These are phyloP conservation scores for Acanthosepion esculentum DNA, from an alignment of 2,888 invertebrate genomes.

Conservation along the genomic window DNA sequence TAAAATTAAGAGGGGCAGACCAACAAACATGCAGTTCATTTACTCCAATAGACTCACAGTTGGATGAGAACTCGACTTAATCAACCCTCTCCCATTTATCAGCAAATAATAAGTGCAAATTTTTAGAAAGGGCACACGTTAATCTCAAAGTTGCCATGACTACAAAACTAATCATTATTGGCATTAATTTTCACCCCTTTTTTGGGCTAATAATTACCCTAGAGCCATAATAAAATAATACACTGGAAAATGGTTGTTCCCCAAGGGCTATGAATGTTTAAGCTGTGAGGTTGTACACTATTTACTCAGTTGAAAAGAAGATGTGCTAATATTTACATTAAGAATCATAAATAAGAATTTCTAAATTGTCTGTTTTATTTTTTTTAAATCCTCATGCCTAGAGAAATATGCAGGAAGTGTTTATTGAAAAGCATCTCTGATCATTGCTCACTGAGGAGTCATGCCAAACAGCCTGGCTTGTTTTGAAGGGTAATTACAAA, in stretches of 20 bases:
- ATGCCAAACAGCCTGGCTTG: no score
- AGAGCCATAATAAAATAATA: not conserved
- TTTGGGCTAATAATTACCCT: not conserved
- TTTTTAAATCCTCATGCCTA: not conserved
- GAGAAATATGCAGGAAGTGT: not conserved
- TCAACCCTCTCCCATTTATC: not conserved
- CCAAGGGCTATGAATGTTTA: not conserved
- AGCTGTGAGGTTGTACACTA: not conserved
- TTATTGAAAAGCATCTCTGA: not conserved
- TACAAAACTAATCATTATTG: not conserved
- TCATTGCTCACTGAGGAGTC: not conserved
- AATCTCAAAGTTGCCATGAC: not conserved
- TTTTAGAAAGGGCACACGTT: conserved; percentile 15
- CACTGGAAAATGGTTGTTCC: not conserved
- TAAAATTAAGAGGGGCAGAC: not conserved
- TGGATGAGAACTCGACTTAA: not conserved
- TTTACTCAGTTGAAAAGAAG: not conserved
- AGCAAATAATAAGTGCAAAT: conserved; percentile 6
- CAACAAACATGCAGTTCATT: conserved; percentile 4
- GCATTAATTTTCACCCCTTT: not conserved
- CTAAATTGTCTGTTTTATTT: not conserved
- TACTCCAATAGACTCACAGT: not conserved
- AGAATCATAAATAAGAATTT: not conserved
- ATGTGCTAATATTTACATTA: conserved; percentile 33
- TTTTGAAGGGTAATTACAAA: not conserved